A percentile compares a stretch with the other conserved stretches of the same genome.
phyloP scores from a whole-genome alignment of 1,140 invertebrate genomes.

The Caerostris extrusa region DNA sequence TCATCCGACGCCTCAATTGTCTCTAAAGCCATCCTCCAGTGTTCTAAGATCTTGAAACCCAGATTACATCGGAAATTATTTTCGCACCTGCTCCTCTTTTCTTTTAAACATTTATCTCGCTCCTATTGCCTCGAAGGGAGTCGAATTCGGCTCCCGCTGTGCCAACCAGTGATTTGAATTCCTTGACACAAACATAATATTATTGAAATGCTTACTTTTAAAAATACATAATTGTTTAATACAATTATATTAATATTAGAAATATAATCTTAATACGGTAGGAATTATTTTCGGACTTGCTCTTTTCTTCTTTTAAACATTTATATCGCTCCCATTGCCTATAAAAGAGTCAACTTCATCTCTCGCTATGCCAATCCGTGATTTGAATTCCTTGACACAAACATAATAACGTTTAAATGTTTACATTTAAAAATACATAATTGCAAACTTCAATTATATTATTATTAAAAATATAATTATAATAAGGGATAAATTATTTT shows the following conservation, averaged over 20 bases:
- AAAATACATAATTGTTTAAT: too few relatives aligned
- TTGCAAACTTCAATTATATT: too few relatives aligned
- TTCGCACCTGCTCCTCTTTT: constrained; percentile 75
- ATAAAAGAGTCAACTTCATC: neutral
- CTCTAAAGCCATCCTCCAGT: constrained; percentile 51
- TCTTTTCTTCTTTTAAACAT: constrained; percentile 70
- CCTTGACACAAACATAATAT: too few relatives aligned
- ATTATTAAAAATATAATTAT: too few relatives aligned
- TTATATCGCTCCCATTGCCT: neutral
- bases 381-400: neutral
- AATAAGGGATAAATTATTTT: constrained; percentile 75
- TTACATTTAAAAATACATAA: too few relatives aligned
- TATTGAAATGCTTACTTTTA: too few relatives aligned
- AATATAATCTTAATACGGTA: neutral
- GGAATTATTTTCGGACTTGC: constrained; percentile 77
- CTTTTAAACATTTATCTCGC: constrained; percentile 64
- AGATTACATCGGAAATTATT: constrained; percentile 76
- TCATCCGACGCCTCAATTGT: constrained; percentile 69
- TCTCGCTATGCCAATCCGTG: neutral
- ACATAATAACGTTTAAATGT: too few relatives aligned
- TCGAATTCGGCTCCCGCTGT: neutral
- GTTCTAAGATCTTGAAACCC: constrained; percentile 74
- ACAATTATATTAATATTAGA: too few relatives aligned
- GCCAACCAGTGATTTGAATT: neutral
- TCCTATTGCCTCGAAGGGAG: neutral